phyloP scores from a whole-genome alignment of 2,888 invertebrate species.

The Caenorhabditis virilis region DNA sequence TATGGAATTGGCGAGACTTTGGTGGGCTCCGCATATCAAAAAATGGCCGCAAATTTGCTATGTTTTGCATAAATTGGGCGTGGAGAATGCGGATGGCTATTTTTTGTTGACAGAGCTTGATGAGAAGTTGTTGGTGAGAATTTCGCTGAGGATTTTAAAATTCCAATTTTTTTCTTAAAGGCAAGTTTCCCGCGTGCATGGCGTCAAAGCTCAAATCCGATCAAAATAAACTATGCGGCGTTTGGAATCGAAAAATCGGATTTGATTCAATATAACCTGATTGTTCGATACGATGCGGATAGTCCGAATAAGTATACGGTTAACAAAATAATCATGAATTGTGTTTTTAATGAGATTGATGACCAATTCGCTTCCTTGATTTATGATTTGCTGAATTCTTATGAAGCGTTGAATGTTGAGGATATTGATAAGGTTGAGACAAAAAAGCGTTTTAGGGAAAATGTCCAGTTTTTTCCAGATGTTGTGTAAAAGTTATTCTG shows the following conservation, averaged over 20 bases:
- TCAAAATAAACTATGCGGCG: not conserved
- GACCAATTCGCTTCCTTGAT: not conserved
- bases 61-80: not conserved
- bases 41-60: slow-evolving; percentile 3
- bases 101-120: not conserved
- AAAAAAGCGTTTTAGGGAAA: not conserved
- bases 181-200: not conserved
- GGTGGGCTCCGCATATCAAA: slow-evolving; percentile 1
- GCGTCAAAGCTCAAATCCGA: not conserved
- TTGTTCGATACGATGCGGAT: slow-evolving; percentile 3
- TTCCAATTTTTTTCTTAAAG: not conserved
- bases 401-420: not conserved
- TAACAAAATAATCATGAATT: not conserved
- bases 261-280: slow-evolving; percentile 2
- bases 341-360: not conserved
- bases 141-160: not conserved
- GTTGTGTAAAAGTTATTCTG: not conserved
- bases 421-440: not conserved
- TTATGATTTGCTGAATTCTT: not conserved
- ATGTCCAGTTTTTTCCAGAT: not conserved
- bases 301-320: not conserved
- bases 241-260: slow-evolving; percentile 2
- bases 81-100: no score
- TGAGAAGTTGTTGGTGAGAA: not conserved
- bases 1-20: not conserved